Percentiles rank a stretch among this genome's conserved stretches.
phyloP scores from a whole-genome alignment of 2,888 invertebrate species.

The Chymomyza amoena region DNA sequence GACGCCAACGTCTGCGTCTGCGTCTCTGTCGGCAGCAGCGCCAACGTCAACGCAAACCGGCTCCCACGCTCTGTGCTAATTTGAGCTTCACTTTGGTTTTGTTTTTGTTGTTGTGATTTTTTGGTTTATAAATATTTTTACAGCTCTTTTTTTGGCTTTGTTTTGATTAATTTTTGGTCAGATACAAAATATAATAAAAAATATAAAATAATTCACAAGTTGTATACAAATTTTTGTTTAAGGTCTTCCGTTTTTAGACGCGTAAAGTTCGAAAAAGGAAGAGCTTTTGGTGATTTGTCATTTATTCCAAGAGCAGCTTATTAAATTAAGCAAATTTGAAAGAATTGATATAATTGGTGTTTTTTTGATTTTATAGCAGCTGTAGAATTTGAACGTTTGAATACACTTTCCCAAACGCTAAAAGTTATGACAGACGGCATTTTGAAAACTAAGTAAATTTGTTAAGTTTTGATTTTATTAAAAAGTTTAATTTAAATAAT shows the following conservation, averaged over 20 bases:
- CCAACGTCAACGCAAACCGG: conserved; percentile 44
- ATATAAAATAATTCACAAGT: conserved; percentile 36
- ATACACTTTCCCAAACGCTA: no score
- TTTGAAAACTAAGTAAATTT: no score
- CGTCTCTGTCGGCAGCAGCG: neutral
- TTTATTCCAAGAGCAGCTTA: neutral
- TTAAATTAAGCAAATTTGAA: no score
- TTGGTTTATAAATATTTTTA: conserved; percentile 61
- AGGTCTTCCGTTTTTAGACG: neutral
- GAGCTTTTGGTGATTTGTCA: neutral
- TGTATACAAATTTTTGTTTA: conserved; percentile 56
- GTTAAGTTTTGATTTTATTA: no score
- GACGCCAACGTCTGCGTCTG: conserved; percentile 17
- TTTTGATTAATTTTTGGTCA: conserved; percentile 23
- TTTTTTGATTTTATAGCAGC: no score
- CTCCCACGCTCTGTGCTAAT: conserved; percentile 76
- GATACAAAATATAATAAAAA: conserved; percentile 32
- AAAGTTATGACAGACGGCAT: no score
- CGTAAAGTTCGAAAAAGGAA: neutral
- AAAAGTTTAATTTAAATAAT: no score
- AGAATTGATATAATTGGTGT: no score
- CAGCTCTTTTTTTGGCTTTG: conserved; percentile 38
- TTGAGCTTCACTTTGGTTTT: conserved; percentile 64
- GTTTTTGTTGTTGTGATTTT: no score
- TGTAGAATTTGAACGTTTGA: no score